Evolutionary conservation across 64 coral and sea anemone species (phyloP).

Genomic region (Pachyseris speciosa): DNA sequence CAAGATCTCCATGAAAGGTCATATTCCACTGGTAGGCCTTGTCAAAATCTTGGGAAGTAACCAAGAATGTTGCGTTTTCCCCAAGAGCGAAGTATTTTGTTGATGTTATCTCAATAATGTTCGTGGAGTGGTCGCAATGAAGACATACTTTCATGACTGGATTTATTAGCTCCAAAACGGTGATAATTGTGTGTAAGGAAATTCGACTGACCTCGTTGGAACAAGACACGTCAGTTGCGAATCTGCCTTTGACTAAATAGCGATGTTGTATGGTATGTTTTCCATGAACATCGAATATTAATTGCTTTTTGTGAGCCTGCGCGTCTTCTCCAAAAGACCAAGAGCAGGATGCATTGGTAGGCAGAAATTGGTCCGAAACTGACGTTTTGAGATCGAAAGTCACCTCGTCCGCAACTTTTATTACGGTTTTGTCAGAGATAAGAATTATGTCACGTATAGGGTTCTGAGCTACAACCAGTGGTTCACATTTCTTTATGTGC

Average conservation of each 20-base stretch:
- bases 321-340: conserved; percentile 8
- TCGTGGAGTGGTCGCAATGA: neutral
- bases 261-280: neutral
- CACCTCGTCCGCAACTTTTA: neutral
- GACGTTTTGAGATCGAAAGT: neutral
- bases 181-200: neutral
- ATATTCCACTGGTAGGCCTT: conserved; percentile 33
- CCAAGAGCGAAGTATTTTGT: conserved; percentile 21
- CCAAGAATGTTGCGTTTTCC: conserved; percentile 6
- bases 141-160: neutral
- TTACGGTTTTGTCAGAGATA: neutral
- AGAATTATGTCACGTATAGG: conserved; percentile 12
- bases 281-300: neutral
- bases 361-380: neutral
- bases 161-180: neutral
- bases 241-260: neutral
- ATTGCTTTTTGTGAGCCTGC: neutral
- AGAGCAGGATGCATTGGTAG: neutral
- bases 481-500: neutral
- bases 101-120: neutral
- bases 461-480: conserved; percentile 16
- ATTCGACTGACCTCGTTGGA: conserved; percentile 31
- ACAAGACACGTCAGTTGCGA: neutral
- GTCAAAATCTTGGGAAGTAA: conserved; percentile 61
- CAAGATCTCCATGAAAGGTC: neutral